Evolutionary conservation across 1,140 invertebrate genomes (phyloP), one percentile per base, ranked within the genome.

Genomic region (Pseudomyrmex flavicornis): DNA sequence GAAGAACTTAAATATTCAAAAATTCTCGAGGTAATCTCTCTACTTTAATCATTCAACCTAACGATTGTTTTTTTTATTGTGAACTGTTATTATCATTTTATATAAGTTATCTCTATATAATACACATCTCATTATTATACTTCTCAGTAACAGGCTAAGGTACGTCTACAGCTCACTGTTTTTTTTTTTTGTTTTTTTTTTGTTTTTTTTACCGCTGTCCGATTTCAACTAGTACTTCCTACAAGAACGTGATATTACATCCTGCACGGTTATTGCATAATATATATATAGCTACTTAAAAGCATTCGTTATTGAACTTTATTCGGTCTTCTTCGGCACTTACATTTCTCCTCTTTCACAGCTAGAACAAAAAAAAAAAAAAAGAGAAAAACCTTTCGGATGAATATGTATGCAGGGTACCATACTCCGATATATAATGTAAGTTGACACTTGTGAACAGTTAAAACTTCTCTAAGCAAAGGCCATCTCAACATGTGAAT

Each of bases 401-500:
- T 50, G n/a, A 79, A 80, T 13, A 69, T 26, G 54, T 54, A 69
- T 59, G 54, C 66, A 17, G 54, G 15, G 13, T 50, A 70, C 5
- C 35, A 35, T 35, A 35, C 54, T 80, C 20, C n/a, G 10, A 52
- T 13, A 35, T 35, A 58, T 63, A 70, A 50, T 69, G 58, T 10
- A 20, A 80, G 17, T 83, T 79, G 61, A 80, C 59, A 79, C 52
- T 85, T 86, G 80, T 59, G 83, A 79, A 73, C 77, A 83, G 50
- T 82, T 17, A 50, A n/a, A 63, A 85, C 58, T 89, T 87, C 75
- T 68, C 77, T 90, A 91, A 90, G 85, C 85, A 85, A 91, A 88
- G 82, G 84, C 85, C 82, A 88, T 84, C 58, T 52, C 73, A 89
- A 89, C 62, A 35, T 35, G 87, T 86, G 84, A 74, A 86, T 35